Evolutionary conservation across 2,888 invertebrate species (phyloP), one percentile per base, ranked within the genome.

Genomic region (Agrotis puta): DNA sequence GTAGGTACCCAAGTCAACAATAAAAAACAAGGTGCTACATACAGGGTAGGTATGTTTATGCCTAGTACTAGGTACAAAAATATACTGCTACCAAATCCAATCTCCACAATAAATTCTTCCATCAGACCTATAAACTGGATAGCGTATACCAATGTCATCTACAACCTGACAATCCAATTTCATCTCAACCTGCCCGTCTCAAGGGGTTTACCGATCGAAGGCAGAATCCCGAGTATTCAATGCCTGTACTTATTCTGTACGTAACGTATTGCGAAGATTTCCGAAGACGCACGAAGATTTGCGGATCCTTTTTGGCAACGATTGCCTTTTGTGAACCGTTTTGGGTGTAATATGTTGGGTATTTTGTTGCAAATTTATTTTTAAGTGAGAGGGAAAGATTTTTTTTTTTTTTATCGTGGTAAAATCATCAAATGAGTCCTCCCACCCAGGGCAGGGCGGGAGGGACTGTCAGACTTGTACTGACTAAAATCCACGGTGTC

Each of bases 151-250:
- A 67, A 57, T 74, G 70, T 73, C 82, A 81, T 83, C 77, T 66
- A 76, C 64, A 68, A 83, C 75, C 83, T 87, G 86, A 86, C 89
- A 89, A 88, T 89, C 86, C 86, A 88, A 89, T 89, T 89, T 83
- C 83, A 88, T 85, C 84, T 85, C 80, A 81, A 83, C 79, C 80
- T 75, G 74, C 67, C 39, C 54, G 64, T 84, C 88, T 82, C 79
- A 63, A 74, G 83, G 81, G 87, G 70, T 65, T 85, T 74, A 62
- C 73, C 74, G 79, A 77, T 76, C 75, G 72, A 69, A 61, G 66
- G 50, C 66, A 53, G 58, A 81, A 79, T 76, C 69, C 57, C 51
- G 45, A 61, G 72, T 61, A 85, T 76, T 83, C 77, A 80, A 82
- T 83, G 64, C 45, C 61, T 48, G 68, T 72, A 82, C 75, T 81